Conservation (phyloP, 2,888 invertebrate species). For the Podabrus alpinus region DNA sequence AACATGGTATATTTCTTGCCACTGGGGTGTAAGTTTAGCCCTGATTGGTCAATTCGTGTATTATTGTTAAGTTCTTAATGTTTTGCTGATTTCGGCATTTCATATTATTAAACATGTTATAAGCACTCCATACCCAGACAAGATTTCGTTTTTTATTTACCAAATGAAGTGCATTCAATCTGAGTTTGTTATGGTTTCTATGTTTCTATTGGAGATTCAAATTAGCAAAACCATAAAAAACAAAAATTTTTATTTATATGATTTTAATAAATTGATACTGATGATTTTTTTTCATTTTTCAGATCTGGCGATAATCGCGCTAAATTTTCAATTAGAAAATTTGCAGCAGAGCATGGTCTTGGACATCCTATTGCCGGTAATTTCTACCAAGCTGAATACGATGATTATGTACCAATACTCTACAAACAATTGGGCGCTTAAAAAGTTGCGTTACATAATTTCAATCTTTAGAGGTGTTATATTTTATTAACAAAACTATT, state of each 20-base stretch:
- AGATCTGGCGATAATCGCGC: conserved; percentile 44
- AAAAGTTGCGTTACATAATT: not conserved
- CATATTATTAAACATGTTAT: no score
- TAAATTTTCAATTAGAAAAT: conserved; percentile 61
- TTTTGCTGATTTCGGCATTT: no score
- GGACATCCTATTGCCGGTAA: conserved; percentile 67
- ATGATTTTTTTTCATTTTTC: not conserved
- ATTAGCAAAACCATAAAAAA: no score
- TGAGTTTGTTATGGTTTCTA: no score
- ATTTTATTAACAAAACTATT: not conserved
- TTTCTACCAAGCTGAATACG: conserved; percentile 64
- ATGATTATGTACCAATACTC: conserved; percentile 59
- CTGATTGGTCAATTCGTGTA: no score
- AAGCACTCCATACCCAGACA: no score
- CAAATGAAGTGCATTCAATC: no score
- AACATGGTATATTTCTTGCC: no score
- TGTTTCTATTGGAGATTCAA: no score
- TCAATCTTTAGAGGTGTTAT: not conserved
- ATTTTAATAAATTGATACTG: not conserved
- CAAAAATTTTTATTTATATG: not conserved
- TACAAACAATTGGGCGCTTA: conserved; percentile 24
- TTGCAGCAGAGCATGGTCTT: conserved; percentile 63
- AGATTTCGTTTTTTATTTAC: no score
- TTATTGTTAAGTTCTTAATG: no score
- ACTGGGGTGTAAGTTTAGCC: no score